Conservation (phyloP, 1,140 invertebrate genomes). For the Drosophila parvula region DNA sequence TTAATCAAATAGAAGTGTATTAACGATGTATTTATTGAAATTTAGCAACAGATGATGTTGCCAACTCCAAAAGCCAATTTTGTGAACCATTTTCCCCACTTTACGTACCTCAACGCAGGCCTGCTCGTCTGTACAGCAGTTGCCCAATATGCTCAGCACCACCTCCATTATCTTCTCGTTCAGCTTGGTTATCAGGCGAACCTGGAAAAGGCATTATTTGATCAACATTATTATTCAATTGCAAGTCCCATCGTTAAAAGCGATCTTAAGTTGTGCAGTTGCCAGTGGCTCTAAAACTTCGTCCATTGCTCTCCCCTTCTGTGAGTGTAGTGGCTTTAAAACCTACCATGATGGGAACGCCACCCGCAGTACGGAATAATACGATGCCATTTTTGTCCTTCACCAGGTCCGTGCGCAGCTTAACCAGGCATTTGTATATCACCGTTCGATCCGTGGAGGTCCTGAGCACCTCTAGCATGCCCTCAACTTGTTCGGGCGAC, state of each 20-base stretch:
- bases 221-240: constrained; percentile 6
- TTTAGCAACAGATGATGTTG: no score
- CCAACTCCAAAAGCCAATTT: no score
- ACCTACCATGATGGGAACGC: constrained; percentile 74
- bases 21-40: no score
- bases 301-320: neutral
- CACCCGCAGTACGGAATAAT: constrained; percentile 72
- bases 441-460: constrained; percentile 77
- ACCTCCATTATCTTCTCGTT: constrained; percentile 84
- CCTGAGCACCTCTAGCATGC: constrained; percentile 73
- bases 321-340: constrained; percentile 16
- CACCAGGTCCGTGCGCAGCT: constrained; percentile 79
- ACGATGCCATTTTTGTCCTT: constrained; percentile 80
- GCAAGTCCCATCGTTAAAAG: neutral
- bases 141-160: constrained; percentile 85
- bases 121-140: constrained; percentile 84
- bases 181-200: constrained; percentile 66
- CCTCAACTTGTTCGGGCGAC: constrained; percentile 61
- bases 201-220: constrained; percentile 23
- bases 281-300: constrained; percentile 10
- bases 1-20: no score
- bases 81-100: no score
- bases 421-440: constrained; percentile 77
- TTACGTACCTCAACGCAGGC: constrained; percentile 66
- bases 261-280: constrained; percentile 13